These are phyloP conservation scores for Psammodynastes pulverulentus DNA, from an alignment of 2,113 vertebrate genomes.

Conservation along the genomic window DNA sequence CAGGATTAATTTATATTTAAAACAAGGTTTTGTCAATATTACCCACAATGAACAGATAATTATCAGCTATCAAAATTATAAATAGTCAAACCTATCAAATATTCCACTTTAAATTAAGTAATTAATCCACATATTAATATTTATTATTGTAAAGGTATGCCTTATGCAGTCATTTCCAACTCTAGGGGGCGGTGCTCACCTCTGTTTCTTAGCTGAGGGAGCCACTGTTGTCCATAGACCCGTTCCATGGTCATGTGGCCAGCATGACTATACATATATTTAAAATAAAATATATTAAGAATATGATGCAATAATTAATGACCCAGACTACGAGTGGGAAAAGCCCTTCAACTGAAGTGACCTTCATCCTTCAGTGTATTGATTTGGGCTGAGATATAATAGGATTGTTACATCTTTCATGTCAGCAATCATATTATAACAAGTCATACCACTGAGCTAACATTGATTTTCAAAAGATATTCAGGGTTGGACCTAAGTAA, in stretches of 20 bases:
- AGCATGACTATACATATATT: neutral
- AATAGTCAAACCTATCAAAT: neutral
- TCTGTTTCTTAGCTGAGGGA: neutral
- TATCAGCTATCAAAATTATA: neutral
- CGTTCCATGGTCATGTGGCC: neutral
- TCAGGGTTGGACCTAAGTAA: neutral
- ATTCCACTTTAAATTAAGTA: neutral
- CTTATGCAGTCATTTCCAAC: neutral
- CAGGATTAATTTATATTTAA: neutral
- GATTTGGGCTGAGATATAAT: neutral
- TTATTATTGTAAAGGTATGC: neutral
- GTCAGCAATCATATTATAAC: neutral
- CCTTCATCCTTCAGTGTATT: neutral
- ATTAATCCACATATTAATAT: neutral
- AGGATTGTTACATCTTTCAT: neutral
- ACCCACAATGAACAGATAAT: neutral
- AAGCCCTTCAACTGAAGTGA: neutral
- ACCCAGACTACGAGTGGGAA: neutral
- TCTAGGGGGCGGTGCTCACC: neutral
- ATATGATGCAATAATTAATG: neutral
- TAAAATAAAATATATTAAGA: neutral
- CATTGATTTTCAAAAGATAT: neutral
- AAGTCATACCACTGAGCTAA: neutral
- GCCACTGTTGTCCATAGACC: neutral
- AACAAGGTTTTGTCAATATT: neutral